Evolutionary conservation across 2,797 vertebrate genomes (phyloP).

Genomic region (Centroberyx gerrardi): DNA sequence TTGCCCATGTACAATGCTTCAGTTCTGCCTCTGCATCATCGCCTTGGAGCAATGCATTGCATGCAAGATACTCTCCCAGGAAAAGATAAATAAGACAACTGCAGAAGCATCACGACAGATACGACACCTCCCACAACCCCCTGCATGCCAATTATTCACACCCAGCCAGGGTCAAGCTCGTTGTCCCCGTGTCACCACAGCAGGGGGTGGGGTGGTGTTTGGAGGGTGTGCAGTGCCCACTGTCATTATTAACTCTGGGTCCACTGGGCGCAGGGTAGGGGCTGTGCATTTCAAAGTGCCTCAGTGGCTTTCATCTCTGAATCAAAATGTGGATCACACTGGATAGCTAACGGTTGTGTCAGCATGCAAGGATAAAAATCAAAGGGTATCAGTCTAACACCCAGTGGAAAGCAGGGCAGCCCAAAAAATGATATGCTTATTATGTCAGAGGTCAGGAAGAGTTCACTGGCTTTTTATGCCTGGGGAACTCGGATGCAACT

Average conservation of each 20-base stretch:
- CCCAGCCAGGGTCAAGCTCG: constrained; percentile 80
- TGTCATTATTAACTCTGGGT: constrained; percentile 85
- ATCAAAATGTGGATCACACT: constrained; percentile 85
- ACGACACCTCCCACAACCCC: constrained; percentile 81
- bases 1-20: constrained; percentile 3
- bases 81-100: constrained; percentile 79
- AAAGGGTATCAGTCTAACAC: constrained; percentile 82
- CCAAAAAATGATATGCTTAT: constrained; percentile 83
- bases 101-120: constrained; percentile 73
- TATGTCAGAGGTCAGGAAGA: constrained; percentile 84
- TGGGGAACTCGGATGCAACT: constrained; percentile 76
- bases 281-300: constrained; percentile 84
- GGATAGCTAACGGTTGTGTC: constrained; percentile 81
- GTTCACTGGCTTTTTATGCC: constrained; percentile 80
- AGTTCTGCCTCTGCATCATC: constrained; percentile 26
- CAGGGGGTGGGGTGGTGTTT: constrained; percentile 56
- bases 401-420: constrained; percentile 70
- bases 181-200: constrained; percentile 78
- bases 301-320: constrained; percentile 83
- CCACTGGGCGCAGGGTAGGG: constrained; percentile 75
- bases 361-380: constrained; percentile 80
- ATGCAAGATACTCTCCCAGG: constrained; percentile 61
- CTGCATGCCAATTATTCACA: constrained; percentile 84
- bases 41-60: constrained; percentile 28
- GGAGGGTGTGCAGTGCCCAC: constrained; percentile 73